These are phyloP conservation scores for Chymomyza procnemis DNA, from an alignment of 2,888 invertebrate genomes.

Conservation along the genomic window DNA sequence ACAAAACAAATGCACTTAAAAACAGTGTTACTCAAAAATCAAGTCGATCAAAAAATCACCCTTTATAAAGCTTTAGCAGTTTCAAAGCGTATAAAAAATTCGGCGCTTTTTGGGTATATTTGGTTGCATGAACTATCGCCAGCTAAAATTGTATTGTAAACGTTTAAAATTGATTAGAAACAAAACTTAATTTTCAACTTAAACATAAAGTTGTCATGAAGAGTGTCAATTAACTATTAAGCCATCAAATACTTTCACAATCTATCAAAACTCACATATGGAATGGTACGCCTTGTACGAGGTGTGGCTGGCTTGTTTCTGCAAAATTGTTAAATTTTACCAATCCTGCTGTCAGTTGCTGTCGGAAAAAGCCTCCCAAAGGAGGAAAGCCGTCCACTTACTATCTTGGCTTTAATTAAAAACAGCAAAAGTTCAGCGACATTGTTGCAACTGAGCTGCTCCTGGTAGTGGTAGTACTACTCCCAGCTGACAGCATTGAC, in stretches of 20 bases:
- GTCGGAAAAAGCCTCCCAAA: constrained; percentile 24
- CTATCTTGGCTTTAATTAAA: constrained; percentile 52
- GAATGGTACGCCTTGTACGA: constrained; percentile 18
- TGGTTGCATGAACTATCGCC: no score
- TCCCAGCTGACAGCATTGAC: constrained; percentile 36
- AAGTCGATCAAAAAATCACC: no score
- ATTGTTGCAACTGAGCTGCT: background rate
- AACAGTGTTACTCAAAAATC: no score
- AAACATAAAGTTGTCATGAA: constrained; percentile 33
- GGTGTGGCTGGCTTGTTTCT: constrained; percentile 42
- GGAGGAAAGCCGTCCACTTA: background rate
- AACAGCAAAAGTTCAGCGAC: background rate
- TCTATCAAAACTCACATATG: constrained; percentile 27
- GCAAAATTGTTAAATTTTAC: constrained; percentile 40
- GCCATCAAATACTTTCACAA: constrained; percentile 57
- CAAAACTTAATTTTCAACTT: background rate
- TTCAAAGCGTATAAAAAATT: no score
- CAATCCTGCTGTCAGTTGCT: constrained; percentile 11
- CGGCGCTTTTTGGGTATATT: no score
- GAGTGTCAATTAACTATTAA: constrained; percentile 60
- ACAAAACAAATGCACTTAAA: no score
- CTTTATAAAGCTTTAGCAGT: no score
- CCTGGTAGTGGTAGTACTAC: background rate
- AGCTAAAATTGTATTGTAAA: background rate
- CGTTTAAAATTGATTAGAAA: background rate